Evolutionary conservation across 2,888 invertebrate genomes (phyloP).

Genomic region (Oxyteleia sp.): DNA sequence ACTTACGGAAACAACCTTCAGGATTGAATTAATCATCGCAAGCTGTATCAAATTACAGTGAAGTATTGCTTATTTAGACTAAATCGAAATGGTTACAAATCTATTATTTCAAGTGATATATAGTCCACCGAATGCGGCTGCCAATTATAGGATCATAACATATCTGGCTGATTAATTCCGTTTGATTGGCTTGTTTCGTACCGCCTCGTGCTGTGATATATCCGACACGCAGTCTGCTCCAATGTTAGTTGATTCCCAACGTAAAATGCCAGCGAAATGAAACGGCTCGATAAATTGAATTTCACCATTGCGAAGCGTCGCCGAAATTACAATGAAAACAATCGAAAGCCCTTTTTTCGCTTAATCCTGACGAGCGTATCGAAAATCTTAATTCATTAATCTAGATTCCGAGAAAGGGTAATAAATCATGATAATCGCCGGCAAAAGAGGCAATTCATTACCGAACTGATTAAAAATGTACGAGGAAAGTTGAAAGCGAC

Average conservation of each 20-base stretch:
- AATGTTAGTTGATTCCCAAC: slow-evolving; percentile 25
- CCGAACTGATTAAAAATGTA: slow-evolving; percentile 66
- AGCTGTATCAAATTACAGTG: slow-evolving; percentile 36
- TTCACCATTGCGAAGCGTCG: not conserved
- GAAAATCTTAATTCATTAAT: slow-evolving; percentile 51
- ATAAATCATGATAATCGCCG: slow-evolving; percentile 73
- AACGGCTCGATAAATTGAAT: slow-evolving; percentile 32
- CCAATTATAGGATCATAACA: slow-evolving; percentile 64
- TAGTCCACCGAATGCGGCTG: slow-evolving; percentile 30
- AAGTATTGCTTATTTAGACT: slow-evolving; percentile 47
- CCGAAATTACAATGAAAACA: slow-evolving; percentile 5
- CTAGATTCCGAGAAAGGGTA: slow-evolving; percentile 36
- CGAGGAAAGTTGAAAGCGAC: slow-evolving; percentile 30
- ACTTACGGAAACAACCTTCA: slow-evolving; percentile 25
- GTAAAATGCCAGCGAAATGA: slow-evolving; percentile 24
- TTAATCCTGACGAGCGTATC: slow-evolving; percentile 19
- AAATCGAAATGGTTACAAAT: slow-evolving; percentile 41
- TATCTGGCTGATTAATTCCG: slow-evolving; percentile 61
- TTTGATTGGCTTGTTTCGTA: slow-evolving; percentile 62
- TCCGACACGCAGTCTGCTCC: slow-evolving; percentile 21
- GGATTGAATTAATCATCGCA: slow-evolving; percentile 28
- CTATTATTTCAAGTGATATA: slow-evolving; percentile 47
- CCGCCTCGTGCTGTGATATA: slow-evolving; percentile 32
- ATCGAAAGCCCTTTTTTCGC: slow-evolving; percentile 11
- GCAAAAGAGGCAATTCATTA: slow-evolving; percentile 61